A percentile compares a stretch with the other conserved stretches of the same genome.
phyloP scores from a whole-genome alignment of 2,888 invertebrate genomes.

The Heliconius aoede region DNA sequence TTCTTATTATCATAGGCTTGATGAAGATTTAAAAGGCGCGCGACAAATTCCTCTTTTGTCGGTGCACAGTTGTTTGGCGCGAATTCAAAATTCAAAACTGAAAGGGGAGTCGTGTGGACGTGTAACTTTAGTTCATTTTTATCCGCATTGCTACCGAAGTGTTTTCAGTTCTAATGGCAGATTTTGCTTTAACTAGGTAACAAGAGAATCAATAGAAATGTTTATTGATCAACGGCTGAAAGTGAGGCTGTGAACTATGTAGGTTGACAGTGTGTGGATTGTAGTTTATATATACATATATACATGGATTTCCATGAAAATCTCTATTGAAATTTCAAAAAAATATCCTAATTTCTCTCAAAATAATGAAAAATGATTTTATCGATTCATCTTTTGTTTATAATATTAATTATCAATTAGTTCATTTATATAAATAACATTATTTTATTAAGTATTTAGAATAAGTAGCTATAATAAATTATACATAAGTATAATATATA shows the following conservation, averaged over 20 bases:
- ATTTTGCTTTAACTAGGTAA: constrained; percentile 41
- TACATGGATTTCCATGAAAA: not conserved
- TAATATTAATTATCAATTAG: not conserved
- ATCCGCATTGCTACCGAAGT: constrained; percentile 30
- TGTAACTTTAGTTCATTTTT: constrained; percentile 27
- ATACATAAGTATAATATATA: no score
- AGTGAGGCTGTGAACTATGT: constrained; percentile 50
- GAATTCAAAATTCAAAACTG: constrained; percentile 41
- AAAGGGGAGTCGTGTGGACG: not conserved
- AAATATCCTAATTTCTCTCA: no score
- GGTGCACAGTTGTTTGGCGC: constrained; percentile 42
- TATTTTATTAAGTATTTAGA: no score
- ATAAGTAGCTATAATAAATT: no score
- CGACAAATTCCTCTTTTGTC: constrained; percentile 34
- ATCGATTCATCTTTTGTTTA: not conserved
- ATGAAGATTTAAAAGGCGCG: constrained; percentile 41
- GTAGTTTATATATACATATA: not conserved
- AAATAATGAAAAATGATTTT: not conserved
- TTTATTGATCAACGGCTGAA: constrained; percentile 53
- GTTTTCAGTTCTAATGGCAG: constrained; percentile 10
- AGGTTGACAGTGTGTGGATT: constrained; percentile 21
- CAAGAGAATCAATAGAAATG: constrained; percentile 54
- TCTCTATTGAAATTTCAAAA: not conserved
- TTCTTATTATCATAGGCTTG: not conserved
- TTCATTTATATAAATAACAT: no score